These are phyloP conservation scores for Ennomos erosarius DNA, from an alignment of 2,888 invertebrate genomes.

Conservation along the genomic window DNA sequence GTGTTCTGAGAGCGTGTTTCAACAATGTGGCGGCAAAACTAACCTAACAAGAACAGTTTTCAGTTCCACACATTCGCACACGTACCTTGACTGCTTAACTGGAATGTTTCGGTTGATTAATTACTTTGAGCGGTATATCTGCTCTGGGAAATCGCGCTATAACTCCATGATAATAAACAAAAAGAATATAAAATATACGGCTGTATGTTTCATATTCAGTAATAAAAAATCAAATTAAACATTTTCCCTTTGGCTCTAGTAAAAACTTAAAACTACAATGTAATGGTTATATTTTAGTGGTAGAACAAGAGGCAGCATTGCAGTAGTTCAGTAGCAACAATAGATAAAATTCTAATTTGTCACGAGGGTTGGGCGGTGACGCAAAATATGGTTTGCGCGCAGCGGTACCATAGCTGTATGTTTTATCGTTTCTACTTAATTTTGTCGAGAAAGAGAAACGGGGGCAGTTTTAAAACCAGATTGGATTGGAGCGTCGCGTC, in stretches of 20 bases:
- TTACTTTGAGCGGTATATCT: slow-evolving; percentile 40
- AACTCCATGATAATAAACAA: background rate
- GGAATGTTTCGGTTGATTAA: slow-evolving; percentile 65
- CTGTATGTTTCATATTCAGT: background rate
- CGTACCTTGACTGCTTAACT: slow-evolving; percentile 51
- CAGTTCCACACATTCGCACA: slow-evolving; percentile 63
- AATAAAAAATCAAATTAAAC: slow-evolving; percentile 5
- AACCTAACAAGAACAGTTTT: slow-evolving; percentile 64
- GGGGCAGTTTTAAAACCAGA: slow-evolving; percentile 58
- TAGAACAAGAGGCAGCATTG: slow-evolving; percentile 10
- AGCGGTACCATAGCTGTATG: slow-evolving; percentile 8
- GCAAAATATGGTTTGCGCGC: slow-evolving; percentile 10
- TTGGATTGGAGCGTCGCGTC: slow-evolving; percentile 53
- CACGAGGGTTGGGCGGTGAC: slow-evolving; percentile 30
- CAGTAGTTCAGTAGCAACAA: slow-evolving; percentile 36
- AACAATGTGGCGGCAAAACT: slow-evolving; percentile 52
- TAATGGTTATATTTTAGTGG: slow-evolving; percentile 39
- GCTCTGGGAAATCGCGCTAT: slow-evolving; percentile 1
- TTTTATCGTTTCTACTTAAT: slow-evolving; percentile 48
- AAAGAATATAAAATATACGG: background rate
- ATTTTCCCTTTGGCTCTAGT: slow-evolving; percentile 1
- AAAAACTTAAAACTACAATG: slow-evolving; percentile 34
- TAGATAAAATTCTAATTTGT: slow-evolving; percentile 55
- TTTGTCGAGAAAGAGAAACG: slow-evolving; percentile 53
- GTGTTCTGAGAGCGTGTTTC: slow-evolving; percentile 31